phyloP scores from a whole-genome alignment of 2,888 invertebrate genomes.

The Temnothorax unifasciatus region DNA sequence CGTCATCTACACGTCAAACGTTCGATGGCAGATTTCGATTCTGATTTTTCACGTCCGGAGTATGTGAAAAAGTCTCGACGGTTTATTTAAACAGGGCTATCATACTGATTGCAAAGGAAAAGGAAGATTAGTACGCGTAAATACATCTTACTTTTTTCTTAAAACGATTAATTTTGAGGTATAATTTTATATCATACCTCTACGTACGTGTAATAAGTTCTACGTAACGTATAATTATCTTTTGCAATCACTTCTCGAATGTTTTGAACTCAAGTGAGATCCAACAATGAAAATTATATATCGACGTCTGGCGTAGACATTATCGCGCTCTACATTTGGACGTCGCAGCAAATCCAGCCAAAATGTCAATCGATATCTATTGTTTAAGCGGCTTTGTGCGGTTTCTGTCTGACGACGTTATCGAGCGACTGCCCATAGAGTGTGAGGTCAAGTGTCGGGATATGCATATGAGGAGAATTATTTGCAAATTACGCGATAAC shows the following conservation, averaged over 20 bases:
- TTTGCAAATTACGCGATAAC: slow-evolving; percentile 8
- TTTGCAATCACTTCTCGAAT: not conserved
- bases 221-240: not conserved
- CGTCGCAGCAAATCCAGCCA: not conserved
- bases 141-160: not conserved
- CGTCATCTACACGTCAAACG: not conserved
- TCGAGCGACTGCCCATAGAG: not conserved
- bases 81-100: not conserved
- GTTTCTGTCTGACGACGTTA: not conserved
- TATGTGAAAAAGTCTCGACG: not conserved
- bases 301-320: not conserved
- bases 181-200: not conserved
- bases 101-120: not conserved
- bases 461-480: not conserved
- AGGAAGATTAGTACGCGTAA: not conserved
- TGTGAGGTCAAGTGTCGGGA: slow-evolving; percentile 26
- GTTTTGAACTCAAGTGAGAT: not conserved
- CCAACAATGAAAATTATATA: not conserved
- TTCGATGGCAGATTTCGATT: not conserved
- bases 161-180: not conserved
- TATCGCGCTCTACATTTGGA: not conserved
- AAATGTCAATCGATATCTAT: not conserved
- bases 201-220: not conserved
- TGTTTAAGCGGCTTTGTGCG: not conserved
- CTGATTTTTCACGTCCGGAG: not conserved